Percentiles rank a stretch among this genome's conserved stretches.
phyloP scores from a whole-genome alignment of 1,140 invertebrate species.

The Drosophila tristis region DNA sequence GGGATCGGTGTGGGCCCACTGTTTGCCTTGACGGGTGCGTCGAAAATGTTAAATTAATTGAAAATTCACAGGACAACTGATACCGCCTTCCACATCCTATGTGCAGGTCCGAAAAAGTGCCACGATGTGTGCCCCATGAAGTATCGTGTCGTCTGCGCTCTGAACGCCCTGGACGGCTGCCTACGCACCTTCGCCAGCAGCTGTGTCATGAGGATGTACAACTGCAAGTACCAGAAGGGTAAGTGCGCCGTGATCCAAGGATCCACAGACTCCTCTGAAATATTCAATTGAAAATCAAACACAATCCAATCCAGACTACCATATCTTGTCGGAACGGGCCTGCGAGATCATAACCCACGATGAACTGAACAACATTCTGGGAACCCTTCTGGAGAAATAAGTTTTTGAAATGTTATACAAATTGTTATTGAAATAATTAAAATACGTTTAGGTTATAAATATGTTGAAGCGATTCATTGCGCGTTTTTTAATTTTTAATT shows the following conservation, averaged over 20 bases:
- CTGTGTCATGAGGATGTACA: conserved; percentile 68
- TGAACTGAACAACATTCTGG: conserved; percentile 46
- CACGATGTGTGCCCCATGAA: conserved; percentile 64
- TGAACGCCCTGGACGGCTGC: conserved; percentile 55
- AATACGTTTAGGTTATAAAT: no score
- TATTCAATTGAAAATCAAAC: no score
- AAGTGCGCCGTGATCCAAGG: neutral
- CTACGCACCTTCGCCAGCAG: conserved; percentile 60
- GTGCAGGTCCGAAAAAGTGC: conserved; percentile 57
- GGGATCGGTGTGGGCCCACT: conserved; percentile 31
- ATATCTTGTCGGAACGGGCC: conserved; percentile 55
- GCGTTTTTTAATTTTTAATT: no score
- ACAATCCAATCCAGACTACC: conserved; percentile 43
- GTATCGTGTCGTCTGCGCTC: conserved; percentile 65
- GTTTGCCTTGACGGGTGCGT: conserved; percentile 37
- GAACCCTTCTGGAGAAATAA: conserved; percentile 6
- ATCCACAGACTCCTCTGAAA: neutral
- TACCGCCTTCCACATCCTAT: neutral
- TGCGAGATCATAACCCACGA: conserved; percentile 64
- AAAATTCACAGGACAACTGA: neutral
- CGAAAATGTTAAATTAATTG: neutral
- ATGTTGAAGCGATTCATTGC: no score
- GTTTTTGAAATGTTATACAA: no score
- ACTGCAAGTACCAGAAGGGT: conserved; percentile 71
- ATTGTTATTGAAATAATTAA: no score